Evolutionary conservation across 2,797 vertebrate genomes (phyloP).

Genomic region (Tamandua tetradactyla): DNA sequence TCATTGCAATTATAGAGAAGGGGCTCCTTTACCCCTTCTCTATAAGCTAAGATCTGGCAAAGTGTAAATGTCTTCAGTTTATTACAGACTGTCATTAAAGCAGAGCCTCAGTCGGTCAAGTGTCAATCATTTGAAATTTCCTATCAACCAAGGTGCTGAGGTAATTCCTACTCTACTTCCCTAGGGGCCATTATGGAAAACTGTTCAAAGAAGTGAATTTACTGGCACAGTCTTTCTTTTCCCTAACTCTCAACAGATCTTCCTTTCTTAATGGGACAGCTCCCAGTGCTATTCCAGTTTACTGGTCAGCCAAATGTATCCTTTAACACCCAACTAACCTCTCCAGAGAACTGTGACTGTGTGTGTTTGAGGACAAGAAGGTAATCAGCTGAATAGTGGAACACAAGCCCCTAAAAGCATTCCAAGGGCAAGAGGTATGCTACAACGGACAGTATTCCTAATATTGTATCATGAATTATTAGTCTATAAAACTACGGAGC

Average conservation of each 20-base stretch:
- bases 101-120: background rate
- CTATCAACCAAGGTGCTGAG: conserved; percentile 17
- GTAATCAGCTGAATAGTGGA: background rate
- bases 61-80: background rate
- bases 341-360: background rate
- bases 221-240: background rate
- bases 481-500: background rate
- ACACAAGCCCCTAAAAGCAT: background rate
- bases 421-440: background rate
- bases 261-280: conserved; percentile 27
- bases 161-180: conserved; percentile 53
- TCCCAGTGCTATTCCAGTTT: background rate
- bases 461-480: too few relatives aligned
- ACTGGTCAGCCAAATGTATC: background rate
- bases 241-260: conserved; percentile 27
- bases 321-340: background rate
- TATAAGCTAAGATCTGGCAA: background rate
- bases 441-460: background rate
- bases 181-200: background rate
- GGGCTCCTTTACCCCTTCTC: background rate
- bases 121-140: conserved; percentile 58
- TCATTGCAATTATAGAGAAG: conserved; percentile 14
- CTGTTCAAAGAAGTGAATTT: conserved; percentile 1
- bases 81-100: background rate
- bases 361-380: background rate